Base-by-base conservation (phyloP, 64 coral and sea anemone genomes). In the Stichodactyla mertensii region DNA sequence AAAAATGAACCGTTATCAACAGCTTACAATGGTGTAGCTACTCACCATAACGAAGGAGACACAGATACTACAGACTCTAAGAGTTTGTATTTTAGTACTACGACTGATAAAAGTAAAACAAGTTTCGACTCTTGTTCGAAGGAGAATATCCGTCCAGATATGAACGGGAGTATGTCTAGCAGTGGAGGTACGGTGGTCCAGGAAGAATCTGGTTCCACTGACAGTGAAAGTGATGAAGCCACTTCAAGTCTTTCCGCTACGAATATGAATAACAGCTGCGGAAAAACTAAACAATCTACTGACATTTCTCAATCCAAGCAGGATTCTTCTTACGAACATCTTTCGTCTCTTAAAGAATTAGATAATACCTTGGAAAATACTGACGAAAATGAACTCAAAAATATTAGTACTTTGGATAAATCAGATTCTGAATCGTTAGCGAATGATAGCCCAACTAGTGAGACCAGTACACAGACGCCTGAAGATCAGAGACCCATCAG, bases 141-240 rank as follows among this genome's bases (percentile, higher is more conserved):
- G 12, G 71, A 88, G 19, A 77, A 78, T 79, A 85, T 56, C n/a
- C 55, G 71, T 79, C 53, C 70, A 27, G 87, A 92, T 56, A 55
- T 95, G 45, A 88, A 64, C 71, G 80, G 64, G 16, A 95, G 93
- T 55, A 82, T 97, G 94, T 85, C 94, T 16, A 97, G 94, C 77
- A 97, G 94, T 23, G 77, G 88, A 24, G 85, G 87, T 23, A 97
- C 94, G 26, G 81, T 97, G 2, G 89, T 97, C 71, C 88, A 92
- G 11, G 92, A 92, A 7, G 69, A 28, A 22, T 77, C 86, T 54
- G 81, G 60, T 0, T 80, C 18, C 55, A 23, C 78, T 71, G 71
- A 57, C 54, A 55, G 78, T 9, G 83, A 84, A 59, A 31, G 67
- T 85, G 20, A 66, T 9, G 62, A 90, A 26, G 4, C 16, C 77